These are phyloP conservation scores for Siphamia tubifer DNA, from an alignment of 2,113 vertebrate genomes.

Conservation along the genomic window DNA sequence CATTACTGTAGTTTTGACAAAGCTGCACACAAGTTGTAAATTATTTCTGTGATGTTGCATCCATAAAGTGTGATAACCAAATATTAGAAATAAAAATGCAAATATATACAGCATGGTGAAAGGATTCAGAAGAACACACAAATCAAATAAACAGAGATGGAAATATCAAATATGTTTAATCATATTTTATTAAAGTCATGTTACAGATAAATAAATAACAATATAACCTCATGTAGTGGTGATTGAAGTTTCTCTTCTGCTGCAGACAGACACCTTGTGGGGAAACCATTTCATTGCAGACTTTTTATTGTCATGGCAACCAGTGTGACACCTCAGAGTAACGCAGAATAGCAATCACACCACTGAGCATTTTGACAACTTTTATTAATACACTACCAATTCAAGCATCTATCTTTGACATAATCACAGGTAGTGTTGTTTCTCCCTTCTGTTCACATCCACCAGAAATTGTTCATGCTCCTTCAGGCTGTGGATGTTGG, in stretches of 20 bases:
- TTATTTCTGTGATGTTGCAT: too few species aligned
- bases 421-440: background rate
- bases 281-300: background rate
- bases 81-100: too few species aligned
- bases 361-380: background rate
- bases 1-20: too few species aligned
- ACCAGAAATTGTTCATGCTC: background rate
- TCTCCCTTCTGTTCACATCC: background rate
- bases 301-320: background rate
- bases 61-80: too few species aligned
- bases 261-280: background rate
- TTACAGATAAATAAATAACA: too few species aligned
- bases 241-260: background rate
- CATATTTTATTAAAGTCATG: too few species aligned
- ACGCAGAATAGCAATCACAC: background rate
- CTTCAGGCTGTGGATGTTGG: constrained; percentile 16
- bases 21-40: too few species aligned
- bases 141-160: too few species aligned
- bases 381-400: constrained; percentile 27
- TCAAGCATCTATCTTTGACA: background rate
- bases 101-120: too few species aligned
- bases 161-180: too few species aligned
- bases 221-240: background rate
- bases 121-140: too few species aligned
- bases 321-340: background rate